phyloP scores from a whole-genome alignment of 2,113 vertebrate genomes.

The Triplophysa dalaica region DNA sequence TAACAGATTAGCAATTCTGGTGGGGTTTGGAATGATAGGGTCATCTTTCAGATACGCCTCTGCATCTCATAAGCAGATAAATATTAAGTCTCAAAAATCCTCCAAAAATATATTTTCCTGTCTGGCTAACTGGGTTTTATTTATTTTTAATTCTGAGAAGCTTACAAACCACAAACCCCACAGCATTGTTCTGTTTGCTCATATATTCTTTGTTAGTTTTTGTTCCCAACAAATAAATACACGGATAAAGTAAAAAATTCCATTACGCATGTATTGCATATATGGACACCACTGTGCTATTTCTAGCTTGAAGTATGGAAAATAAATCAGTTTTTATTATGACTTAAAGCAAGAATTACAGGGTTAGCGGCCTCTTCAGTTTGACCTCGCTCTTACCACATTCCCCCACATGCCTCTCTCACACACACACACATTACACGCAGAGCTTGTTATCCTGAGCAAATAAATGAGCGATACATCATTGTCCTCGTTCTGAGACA shows the following conservation, averaged over 20 bases:
- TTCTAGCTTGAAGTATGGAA: constrained; percentile 3
- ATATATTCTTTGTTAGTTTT: neutral
- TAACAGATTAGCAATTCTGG: constrained; percentile 51
- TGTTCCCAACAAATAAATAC: constrained; percentile 7
- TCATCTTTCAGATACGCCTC: constrained; percentile 51
- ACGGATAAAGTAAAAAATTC: neutral
- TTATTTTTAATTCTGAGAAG: constrained; percentile 19
- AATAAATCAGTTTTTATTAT: constrained; percentile 27
- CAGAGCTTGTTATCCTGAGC: constrained; percentile 65
- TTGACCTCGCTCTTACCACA: constrained; percentile 27
- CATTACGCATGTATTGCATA: neutral
- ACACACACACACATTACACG: constrained; percentile 38
- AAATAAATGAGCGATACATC: constrained; percentile 79
- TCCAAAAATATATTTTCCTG: neutral
- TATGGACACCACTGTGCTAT: constrained; percentile 9
- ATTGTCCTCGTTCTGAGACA: constrained; percentile 71
- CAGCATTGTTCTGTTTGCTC: constrained; percentile 5
- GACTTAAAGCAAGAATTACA: constrained; percentile 8
- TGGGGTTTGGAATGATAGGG: constrained; percentile 23
- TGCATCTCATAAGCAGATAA: constrained; percentile 58
- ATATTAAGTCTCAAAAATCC: neutral
- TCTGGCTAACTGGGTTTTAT: neutral
- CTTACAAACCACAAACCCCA: neutral
- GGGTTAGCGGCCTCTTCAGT: neutral
- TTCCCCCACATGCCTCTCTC: constrained; percentile 8